Base-by-base conservation (phyloP, 2,797 vertebrate genomes). In the Acridotheres tristis region DNA sequence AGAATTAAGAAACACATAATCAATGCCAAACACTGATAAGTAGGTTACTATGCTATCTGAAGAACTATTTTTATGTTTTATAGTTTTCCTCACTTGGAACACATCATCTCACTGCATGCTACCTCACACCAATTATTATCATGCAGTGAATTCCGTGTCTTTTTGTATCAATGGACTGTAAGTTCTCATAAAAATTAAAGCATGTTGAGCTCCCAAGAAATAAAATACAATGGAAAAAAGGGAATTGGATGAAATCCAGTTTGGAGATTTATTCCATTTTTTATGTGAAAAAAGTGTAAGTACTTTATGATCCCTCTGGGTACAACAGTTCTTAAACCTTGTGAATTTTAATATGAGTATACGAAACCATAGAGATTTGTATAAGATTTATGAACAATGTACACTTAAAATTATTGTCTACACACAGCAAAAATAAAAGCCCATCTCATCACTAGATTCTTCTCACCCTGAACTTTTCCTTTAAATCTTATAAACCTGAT, bases 401-500 rank as follows among this genome's bases (percentile, higher is more conserved):
- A 58, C 16, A 59, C 13, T 84, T 74, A 58, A 96, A 88, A 91
- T 91, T 51, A 89, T 72, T 82, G 69, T 88, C 73, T 84, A 58
- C 76, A 62, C 25, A 72, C 14, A 77, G 14, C 4, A 77, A 91
- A 82, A 77, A 58, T 65, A 80, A 88, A 34, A 14, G 16, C 13
- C 38, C 19, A 40, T 53, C 68, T 75, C 82, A 61, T 81, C 58
- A 40, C 54, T 55, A 68, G 9, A 34, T 92, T 85, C 19, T 91
- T 90, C 62, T 91, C 90, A 93, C 50, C 29, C 73, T 95, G 77
- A 96, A 84, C 73, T 91, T 94, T 88, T 62, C 16, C 30, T 91
- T 94, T 94, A 96, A 93, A 96, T 96, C 88, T 93, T 88, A n/a
- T 16, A 94, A 88, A 93, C 76, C 32, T 90, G 69, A 90, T 86